Conservation (phyloP, 2,113 vertebrate genomes). For the Coracopsis vasa region DNA sequence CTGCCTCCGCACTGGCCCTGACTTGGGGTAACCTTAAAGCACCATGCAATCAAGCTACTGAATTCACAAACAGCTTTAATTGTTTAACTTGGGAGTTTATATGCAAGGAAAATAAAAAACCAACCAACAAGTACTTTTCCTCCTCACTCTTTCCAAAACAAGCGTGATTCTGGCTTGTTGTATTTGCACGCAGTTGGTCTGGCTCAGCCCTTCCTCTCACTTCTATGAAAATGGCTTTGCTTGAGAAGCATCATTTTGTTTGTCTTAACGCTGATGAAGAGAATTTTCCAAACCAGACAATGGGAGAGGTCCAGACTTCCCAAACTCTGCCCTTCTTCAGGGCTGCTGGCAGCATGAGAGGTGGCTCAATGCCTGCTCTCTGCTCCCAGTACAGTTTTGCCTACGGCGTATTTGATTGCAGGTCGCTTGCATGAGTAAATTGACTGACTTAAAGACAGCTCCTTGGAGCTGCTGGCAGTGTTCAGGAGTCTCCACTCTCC, state of each 20-base stretch:
- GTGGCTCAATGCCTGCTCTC: background rate
- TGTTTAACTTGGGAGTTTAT: background rate
- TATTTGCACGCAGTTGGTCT: background rate
- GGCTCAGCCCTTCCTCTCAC: background rate
- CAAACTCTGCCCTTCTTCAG: background rate
- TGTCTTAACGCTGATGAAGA: background rate
- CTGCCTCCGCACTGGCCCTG: background rate
- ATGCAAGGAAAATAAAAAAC: background rate
- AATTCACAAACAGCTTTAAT: background rate
- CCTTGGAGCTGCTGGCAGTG: background rate
- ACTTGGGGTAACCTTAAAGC: background rate
- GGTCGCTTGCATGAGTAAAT: background rate
- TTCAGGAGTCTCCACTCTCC: background rate
- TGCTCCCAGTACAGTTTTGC: background rate
- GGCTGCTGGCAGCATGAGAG: background rate
- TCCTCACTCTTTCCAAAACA: background rate
- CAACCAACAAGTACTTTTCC: background rate
- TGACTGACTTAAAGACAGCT: background rate
- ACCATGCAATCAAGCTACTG: background rate
- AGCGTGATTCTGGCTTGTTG: background rate
- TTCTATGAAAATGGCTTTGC: background rate
- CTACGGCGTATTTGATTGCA: background rate
- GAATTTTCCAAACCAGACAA: background rate
- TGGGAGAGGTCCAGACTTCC: background rate
- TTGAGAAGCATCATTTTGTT: background rate